These are phyloP conservation scores for Parauchenoglanis ngamensis DNA, from an alignment of 2,797 vertebrate genomes.

Conservation along the genomic window DNA sequence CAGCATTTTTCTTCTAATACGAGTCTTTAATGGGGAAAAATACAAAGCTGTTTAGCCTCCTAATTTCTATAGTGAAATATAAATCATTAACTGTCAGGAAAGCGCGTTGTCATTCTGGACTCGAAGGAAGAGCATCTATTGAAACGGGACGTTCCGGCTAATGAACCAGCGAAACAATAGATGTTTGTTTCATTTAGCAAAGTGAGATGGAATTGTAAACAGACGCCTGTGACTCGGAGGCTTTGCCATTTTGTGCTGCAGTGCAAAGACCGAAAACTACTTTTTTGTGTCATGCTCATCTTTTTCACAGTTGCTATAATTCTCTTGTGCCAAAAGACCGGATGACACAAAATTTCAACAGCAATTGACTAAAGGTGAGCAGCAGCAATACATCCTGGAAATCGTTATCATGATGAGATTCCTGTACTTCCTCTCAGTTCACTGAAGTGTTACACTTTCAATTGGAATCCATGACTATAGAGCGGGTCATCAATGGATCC, in stretches of 20 bases:
- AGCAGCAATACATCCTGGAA: slow-evolving; percentile 24
- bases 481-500: background rate
- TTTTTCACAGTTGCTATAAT: slow-evolving; percentile 7
- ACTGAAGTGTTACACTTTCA: slow-evolving; percentile 8
- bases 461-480: slow-evolving; percentile 9
- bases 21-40: slow-evolving; percentile 27
- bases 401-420: slow-evolving; percentile 32
- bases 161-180: slow-evolving; percentile 44
- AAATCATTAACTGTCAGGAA: slow-evolving; percentile 34
- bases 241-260: background rate
- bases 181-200: slow-evolving; percentile 41
- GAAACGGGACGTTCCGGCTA: slow-evolving; percentile 27
- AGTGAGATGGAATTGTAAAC: slow-evolving; percentile 25
- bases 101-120: slow-evolving; percentile 13
- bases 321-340: background rate
- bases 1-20: background rate
- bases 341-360: slow-evolving; percentile 24
- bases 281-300: background rate
- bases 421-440: slow-evolving; percentile 4
- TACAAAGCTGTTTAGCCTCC: slow-evolving; percentile 1
- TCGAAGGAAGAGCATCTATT: background rate
- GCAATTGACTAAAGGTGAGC: slow-evolving; percentile 65
- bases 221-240: background rate
- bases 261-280: background rate
- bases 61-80: slow-evolving; percentile 21